phyloP scores from a whole-genome alignment of 2,113 vertebrate species.

The Forbesichthys agassizii region DNA sequence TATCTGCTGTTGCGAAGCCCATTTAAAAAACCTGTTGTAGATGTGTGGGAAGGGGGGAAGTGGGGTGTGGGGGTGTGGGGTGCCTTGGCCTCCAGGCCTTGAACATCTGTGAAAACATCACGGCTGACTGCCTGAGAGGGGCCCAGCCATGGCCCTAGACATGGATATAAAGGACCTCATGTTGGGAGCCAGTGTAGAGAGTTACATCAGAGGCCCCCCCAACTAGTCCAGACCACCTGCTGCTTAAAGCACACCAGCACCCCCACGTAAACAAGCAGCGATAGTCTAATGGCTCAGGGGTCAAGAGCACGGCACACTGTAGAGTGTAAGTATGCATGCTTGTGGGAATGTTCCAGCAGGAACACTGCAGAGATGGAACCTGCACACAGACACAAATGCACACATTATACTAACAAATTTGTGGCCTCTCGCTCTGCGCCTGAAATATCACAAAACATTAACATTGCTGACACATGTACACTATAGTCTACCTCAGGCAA shows the following conservation, averaged over 20 bases:
- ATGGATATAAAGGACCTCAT: slow-evolving; percentile 41
- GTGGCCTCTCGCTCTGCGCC: slow-evolving; percentile 19
- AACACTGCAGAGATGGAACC: too few relatives aligned
- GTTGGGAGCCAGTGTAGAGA: slow-evolving; percentile 37
- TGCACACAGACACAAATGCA: too few relatives aligned
- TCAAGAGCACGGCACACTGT: slow-evolving; percentile 27
- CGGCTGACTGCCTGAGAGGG: slow-evolving; percentile 59
- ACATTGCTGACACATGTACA: slow-evolving; percentile 43
- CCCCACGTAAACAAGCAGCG: slow-evolving; percentile 62
- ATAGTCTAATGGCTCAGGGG: slow-evolving; percentile 36
- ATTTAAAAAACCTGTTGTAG: too few relatives aligned
- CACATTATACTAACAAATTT: background rate
- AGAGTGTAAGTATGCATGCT: background rate
- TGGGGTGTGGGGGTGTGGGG: background rate
- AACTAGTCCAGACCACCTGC: slow-evolving; percentile 34
- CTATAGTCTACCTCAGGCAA: slow-evolving; percentile 19
- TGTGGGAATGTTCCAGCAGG: too few relatives aligned
- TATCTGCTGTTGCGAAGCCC: too few relatives aligned
- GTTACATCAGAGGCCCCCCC: slow-evolving; percentile 31
- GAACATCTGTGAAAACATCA: slow-evolving; percentile 80
- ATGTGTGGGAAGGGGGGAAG: background rate
- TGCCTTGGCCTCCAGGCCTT: slow-evolving; percentile 51
- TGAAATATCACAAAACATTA: slow-evolving; percentile 31
- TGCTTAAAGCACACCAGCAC: slow-evolving; percentile 56
- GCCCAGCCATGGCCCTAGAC: slow-evolving; percentile 49